Conservation (phyloP, 92 coral and sea anemone genomes). For the Paramuricea clavata region DNA sequence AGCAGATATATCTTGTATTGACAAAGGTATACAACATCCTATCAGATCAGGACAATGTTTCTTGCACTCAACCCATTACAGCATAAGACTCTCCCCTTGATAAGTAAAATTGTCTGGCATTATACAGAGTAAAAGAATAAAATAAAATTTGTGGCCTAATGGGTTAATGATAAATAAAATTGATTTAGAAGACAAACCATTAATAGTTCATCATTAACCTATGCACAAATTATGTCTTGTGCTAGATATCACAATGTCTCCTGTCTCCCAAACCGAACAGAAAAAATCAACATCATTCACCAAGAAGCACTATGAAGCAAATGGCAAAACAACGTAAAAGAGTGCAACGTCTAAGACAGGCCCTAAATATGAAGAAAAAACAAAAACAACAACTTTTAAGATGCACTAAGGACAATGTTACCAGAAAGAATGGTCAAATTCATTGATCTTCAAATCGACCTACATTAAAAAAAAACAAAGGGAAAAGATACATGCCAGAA, state of each 20-base stretch:
- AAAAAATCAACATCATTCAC: background rate
- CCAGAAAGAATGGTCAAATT: slow-evolving; percentile 20
- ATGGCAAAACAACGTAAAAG: slow-evolving; percentile 21
- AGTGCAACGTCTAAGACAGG: slow-evolving; percentile 8
- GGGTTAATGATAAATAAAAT: too few species aligned
- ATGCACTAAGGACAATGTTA: slow-evolving; percentile 28
- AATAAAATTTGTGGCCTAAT: background rate
- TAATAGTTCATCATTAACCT: too few species aligned
- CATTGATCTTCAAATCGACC: slow-evolving; percentile 3
- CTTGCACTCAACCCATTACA: background rate
- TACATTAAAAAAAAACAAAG: slow-evolving; percentile 17
- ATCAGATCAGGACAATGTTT: background rate
- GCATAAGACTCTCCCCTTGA: background rate
- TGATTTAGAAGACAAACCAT: too few species aligned
- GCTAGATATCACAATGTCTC: background rate
- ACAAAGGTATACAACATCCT: background rate
- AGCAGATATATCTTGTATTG: background rate
- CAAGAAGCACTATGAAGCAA: background rate
- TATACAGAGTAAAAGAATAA: background rate
- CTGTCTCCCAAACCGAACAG: background rate
- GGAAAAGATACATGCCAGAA: slow-evolving; percentile 26
- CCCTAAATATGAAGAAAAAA: slow-evolving; percentile 28
- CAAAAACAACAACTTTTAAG: background rate
- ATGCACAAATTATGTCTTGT: background rate
- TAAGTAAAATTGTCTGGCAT: background rate